Evolutionary conservation across 2,113 vertebrate genomes (phyloP), one percentile per base, ranked within the genome.

Genomic region (Phyllostomus discolor): DNA sequence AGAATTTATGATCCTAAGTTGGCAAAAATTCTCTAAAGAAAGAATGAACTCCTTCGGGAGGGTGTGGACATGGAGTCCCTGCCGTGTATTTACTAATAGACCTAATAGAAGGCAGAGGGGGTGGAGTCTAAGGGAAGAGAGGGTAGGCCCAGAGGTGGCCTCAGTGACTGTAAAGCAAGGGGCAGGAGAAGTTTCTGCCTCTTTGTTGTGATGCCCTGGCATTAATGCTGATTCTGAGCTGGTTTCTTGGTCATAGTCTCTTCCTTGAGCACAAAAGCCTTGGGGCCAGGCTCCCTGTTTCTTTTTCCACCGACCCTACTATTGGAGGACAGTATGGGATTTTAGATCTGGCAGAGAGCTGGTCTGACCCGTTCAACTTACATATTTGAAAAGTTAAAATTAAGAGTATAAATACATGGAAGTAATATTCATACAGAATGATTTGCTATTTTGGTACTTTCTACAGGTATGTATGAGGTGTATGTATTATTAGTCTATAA

Each of bases 391-490:
- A 94, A 81, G 26, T 64, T 64, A 64, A 64, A 5, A 76, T 67
- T 66, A 76, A 84, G 33, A 4, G 43, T 89, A 31, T 35, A 80
- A 92, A 54, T 80, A 84, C 62, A 54, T 80, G 50, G 28, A 84
- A 73, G 26, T 88, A 88, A 52, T 69, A 62, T 64, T 28, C 62
- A 54, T 96, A 26, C 33, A 62, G 48, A 73, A 28, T 57, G 12
- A n/a, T 82, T 93, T 92, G 41, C 31, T 50, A 93, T 64, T 94
- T 90, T 91, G 46, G 80, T 5, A 76, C 8, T 90, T 83, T 57
- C 20, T 97, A 5, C 35, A 67, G 33, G 24, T 91, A n/a, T 48
- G 75, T 81, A 26, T 75, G 50, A 97, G 24, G 57, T 5, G 19
- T 90, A 64, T 78, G 7, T 38, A 48, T 76, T 78, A 57, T 85